Conservation (phyloP, 2,113 vertebrate species). For the Sceloporus tristichus region DNA sequence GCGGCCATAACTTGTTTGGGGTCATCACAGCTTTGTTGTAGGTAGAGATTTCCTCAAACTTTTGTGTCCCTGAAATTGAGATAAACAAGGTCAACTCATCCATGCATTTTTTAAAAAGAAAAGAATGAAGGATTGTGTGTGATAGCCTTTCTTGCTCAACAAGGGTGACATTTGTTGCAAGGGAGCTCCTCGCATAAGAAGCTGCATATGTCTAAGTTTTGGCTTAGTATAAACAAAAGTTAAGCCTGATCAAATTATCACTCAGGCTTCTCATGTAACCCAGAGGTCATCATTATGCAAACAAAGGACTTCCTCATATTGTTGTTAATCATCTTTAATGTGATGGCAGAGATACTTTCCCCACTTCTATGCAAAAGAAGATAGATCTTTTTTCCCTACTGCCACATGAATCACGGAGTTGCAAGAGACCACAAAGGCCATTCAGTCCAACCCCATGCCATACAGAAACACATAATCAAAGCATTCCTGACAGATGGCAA, state of each 20-base stretch:
- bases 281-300: not conserved
- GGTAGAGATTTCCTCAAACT: conserved; percentile 82
- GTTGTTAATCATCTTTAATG: not conserved
- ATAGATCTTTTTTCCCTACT: too few species aligned
- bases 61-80: conserved; percentile 77
- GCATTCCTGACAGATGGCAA: too few species aligned
- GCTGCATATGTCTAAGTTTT: not conserved
- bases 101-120: conserved; percentile 42
- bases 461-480: too few species aligned
- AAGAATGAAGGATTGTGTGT: not conserved
- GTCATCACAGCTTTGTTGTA: conserved; percentile 78
- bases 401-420: too few species aligned
- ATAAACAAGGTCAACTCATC: conserved; percentile 47
- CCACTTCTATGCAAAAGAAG: too few species aligned
- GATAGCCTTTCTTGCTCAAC: not conserved
- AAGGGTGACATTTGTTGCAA: not conserved
- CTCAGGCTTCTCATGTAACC: conserved; percentile 47
- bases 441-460: too few species aligned
- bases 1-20: conserved; percentile 81
- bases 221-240: conserved; percentile 52
- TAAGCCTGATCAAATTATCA: conserved; percentile 59
- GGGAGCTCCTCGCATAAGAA: not conserved
- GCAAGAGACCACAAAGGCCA: too few species aligned
- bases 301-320: not conserved
- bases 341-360: too few species aligned